Evolutionary conservation across 1,140 invertebrate genomes (phyloP), one percentile per base, ranked within the genome.

Genomic region (Diploscapter pachys): DNA sequence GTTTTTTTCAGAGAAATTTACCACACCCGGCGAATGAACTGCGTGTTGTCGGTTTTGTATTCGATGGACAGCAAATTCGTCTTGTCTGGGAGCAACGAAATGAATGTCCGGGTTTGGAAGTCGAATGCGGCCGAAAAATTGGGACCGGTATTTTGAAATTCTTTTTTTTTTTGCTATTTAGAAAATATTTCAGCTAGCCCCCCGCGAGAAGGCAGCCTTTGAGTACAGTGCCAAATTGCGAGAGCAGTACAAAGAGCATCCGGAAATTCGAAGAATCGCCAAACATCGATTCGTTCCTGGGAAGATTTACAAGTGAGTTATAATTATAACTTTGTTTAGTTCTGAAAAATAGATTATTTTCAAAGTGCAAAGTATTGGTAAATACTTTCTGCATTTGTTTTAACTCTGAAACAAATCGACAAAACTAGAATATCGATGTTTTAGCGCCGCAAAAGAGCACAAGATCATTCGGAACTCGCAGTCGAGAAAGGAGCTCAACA

Each of bases 31-130:
- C 89, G 96, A 82, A 99, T 99, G 96, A 95, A 98, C 86, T 90
- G 93, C 78, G 88, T 99, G 0, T 92, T 93, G 0, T 91, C 90
- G 83, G 90, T 98, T 8, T 88, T 90, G 70, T 99, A 95, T 94
- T 92, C 93, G 0, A 85, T 92, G 61, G 97, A 99, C 85, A 92
- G 94, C 85, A 97, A 96, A 88, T 99, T 94, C 83, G 91, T 99
- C 63, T 85, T 97, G 11, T 93, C 92, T 79, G 94, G 93, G 50
- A 98, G 95, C 62, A 95, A 98, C 88, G 97, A 99, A 88, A 98
- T 98, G 94, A 99, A 99, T 86, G 93, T 99, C 75, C 90, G 97
- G 80, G 89, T 99, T 81, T 99, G 97, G 97, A 99, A 99, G 88
- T 92, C 96, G 2, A 91, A 90, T 85, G 95, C 97, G 0, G 92